Conservation (phyloP, 2,113 vertebrate genomes). For the Sus scrofa region T2T-Sscrofa CM000812.6:66132501-66133000, state of each 20-base stretch:
- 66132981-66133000: constrained; percentile 6
- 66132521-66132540: background rate
- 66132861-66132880: background rate
- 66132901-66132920: background rate
- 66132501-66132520: background rate
- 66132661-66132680: constrained; percentile 4
- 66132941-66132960: constrained; percentile 20
- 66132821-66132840: constrained; percentile 19
- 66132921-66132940: background rate
- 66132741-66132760: background rate
- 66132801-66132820: background rate
- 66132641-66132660: background rate
- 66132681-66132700: constrained; percentile 11
- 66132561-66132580: background rate
- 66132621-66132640: background rate
- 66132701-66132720: background rate
- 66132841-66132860: background rate
- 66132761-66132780: background rate
- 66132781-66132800: background rate
- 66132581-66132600: background rate
- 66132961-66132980: background rate
- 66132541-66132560: background rate
- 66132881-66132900: background rate
- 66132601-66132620: background rate
- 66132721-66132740: constrained; percentile 25